Percentiles rank a stretch among this genome's conserved stretches.
phyloP scores from a whole-genome alignment of 2,797 vertebrate genomes.

The Thamnophis elegans region DNA sequence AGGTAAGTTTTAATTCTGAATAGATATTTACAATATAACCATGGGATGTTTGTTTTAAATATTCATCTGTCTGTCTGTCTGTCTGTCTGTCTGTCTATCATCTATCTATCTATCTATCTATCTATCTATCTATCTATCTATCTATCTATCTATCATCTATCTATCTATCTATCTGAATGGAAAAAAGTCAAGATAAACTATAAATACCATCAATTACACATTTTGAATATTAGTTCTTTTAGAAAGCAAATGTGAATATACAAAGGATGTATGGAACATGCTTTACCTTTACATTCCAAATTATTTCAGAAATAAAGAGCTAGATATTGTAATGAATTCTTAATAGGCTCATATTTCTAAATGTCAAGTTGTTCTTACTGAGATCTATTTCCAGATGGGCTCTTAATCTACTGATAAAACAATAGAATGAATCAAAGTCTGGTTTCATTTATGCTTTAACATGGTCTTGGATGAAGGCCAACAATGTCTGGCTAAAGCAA shows the following conservation, averaged over 20 bases:
- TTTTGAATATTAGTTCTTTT: neutral
- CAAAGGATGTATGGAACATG: neutral
- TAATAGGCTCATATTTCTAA: neutral
- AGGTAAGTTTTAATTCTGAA: constrained; percentile 8
- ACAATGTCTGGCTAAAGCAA: constrained; percentile 15
- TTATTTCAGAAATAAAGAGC: neutral
- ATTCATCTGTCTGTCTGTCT: neutral
- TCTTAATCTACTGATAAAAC: neutral
- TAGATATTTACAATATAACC: neutral
- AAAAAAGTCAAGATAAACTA: neutral
- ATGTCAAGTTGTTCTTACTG: neutral
- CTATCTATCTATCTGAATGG: neutral
- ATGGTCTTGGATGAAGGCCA: neutral
- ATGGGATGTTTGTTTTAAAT: neutral
- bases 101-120: neutral
- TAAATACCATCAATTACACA: neutral
- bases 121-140: neutral
- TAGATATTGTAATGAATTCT: neutral
- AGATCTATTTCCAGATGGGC: neutral
- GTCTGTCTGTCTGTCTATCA: neutral
- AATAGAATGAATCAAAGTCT: neutral
- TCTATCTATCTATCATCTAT: neutral
- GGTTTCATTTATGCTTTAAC: neutral
- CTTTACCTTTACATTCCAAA: neutral
- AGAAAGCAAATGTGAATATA: neutral